Conservation (phyloP, 35 echinoderm and acorn worm species). For the Acanthaster planci region DNA sequence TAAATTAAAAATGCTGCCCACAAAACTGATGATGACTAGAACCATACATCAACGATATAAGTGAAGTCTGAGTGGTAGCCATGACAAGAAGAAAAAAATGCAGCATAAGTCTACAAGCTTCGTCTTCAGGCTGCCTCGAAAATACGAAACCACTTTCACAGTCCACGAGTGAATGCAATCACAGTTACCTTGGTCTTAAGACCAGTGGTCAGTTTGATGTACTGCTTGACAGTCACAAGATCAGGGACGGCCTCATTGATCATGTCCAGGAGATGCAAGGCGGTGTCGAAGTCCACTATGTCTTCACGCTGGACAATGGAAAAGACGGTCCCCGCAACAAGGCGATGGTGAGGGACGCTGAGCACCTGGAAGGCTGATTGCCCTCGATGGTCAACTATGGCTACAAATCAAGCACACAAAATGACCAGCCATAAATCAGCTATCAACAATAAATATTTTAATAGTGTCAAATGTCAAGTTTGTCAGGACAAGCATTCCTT, state of each 20-base stretch:
- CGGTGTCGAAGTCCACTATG: background rate
- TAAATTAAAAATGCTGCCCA: no score
- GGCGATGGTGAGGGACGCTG: background rate
- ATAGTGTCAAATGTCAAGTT: no score
- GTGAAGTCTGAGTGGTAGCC: no score
- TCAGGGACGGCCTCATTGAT: background rate
- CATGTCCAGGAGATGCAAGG: background rate
- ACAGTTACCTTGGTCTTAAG: slow-evolving; percentile 16
- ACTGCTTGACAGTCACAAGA: background rate
- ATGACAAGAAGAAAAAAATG: no score
- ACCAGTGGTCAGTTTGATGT: slow-evolving; percentile 1
- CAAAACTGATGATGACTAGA: no score
- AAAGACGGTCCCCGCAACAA: background rate
- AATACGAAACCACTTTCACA: no score
- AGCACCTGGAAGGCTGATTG: background rate
- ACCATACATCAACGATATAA: no score
- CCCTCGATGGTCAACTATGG: background rate
- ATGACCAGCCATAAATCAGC: no score
- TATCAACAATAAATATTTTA: no score
- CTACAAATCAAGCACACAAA: background rate
- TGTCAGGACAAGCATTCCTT: no score
- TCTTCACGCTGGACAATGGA: slow-evolving; percentile 2
- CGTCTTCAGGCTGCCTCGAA: no score
- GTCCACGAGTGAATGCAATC: background rate
- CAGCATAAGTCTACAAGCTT: no score